Evolutionary conservation across 2,888 invertebrate genomes (phyloP).

Genomic region (Microctonus aethiopoides): DNA sequence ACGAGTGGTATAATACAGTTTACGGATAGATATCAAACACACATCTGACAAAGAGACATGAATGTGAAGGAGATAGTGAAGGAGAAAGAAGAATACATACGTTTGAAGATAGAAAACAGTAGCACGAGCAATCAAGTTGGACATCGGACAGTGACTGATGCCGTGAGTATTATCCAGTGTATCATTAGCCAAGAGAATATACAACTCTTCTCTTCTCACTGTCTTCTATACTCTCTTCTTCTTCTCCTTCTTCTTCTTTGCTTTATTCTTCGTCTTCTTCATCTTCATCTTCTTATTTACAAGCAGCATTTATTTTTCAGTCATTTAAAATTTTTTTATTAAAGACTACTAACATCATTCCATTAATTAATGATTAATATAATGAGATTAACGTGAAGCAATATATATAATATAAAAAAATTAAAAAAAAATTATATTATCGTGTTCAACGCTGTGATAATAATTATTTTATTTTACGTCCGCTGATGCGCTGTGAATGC

Average conservation of each 20-base stretch:
- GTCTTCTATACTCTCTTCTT: slow-evolving; percentile 31
- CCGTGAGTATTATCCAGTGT: slow-evolving; percentile 62
- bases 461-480: slow-evolving; percentile 24
- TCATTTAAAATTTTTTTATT: slow-evolving; percentile 9
- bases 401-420: neutral
- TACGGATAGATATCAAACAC: too few species aligned
- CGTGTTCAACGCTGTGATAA: neutral
- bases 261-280: neutral
- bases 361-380: neutral
- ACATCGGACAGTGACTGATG: slow-evolving; percentile 66
- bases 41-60: too few species aligned
- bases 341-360: neutral
- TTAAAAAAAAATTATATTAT: neutral
- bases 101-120: slow-evolving; percentile 61
- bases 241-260: slow-evolving; percentile 22
- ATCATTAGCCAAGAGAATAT: slow-evolving; percentile 61
- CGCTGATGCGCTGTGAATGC: slow-evolving; percentile 27
- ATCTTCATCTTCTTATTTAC: slow-evolving; percentile 33
- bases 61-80: neutral
- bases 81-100: neutral
- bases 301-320: neutral
- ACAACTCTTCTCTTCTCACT: slow-evolving; percentile 6
- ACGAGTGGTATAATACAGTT: too few species aligned
- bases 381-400: neutral
- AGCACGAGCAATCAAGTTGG: slow-evolving; percentile 62